A percentile compares a stretch with the other conserved stretches of the same genome.
phyloP scores from a whole-genome alignment of 2,797 vertebrate genomes.

The Neosalanx taihuensis region DNA sequence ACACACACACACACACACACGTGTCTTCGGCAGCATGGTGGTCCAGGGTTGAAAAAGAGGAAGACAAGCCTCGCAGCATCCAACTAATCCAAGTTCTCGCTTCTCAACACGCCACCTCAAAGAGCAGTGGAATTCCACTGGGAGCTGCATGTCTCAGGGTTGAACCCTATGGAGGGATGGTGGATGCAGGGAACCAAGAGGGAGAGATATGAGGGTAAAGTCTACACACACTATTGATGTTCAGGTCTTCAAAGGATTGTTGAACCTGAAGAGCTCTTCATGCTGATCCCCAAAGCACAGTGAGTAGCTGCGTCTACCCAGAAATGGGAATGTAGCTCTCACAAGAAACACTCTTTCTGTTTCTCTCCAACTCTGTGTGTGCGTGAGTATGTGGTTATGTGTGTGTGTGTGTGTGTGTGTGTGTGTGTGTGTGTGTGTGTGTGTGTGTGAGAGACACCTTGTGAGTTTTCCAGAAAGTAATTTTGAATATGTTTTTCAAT shows the following conservation, averaged over 20 bases:
- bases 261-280: slow-evolving; percentile 68
- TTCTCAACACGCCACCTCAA: slow-evolving; percentile 63
- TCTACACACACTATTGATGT: slow-evolving; percentile 40
- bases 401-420: slow-evolving; percentile 8
- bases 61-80: slow-evolving; percentile 43
- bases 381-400: slow-evolving; percentile 7
- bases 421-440: background rate
- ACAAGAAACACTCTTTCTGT: background rate
- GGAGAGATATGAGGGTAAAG: slow-evolving; percentile 24
- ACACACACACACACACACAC: background rate
- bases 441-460: slow-evolving; percentile 15
- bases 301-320: slow-evolving; percentile 32
- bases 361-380: slow-evolving; percentile 31
- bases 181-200: background rate
- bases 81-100: slow-evolving; percentile 62
- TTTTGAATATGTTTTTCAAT: background rate
- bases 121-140: slow-evolving; percentile 31
- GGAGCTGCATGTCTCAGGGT: slow-evolving; percentile 11
- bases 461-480: background rate
- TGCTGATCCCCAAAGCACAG: slow-evolving; percentile 47
- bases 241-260: slow-evolving; percentile 51
- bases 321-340: slow-evolving; percentile 39
- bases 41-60: slow-evolving; percentile 43
- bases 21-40: slow-evolving; percentile 39
- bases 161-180: background rate